Conservation (phyloP, 1,140 invertebrate species). For the Agraylea sexmaculata region DNA sequence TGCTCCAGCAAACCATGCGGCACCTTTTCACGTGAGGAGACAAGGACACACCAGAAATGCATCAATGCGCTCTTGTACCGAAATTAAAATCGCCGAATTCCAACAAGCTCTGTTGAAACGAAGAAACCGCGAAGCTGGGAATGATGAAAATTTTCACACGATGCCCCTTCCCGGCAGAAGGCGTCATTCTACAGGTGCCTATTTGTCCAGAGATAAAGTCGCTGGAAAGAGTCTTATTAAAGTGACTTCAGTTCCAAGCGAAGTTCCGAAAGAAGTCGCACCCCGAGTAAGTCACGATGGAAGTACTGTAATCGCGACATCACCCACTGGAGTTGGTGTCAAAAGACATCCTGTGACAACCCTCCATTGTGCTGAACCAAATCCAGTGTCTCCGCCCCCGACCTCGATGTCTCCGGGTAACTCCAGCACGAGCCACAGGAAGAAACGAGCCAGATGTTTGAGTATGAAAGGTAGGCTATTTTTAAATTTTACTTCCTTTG, state of each 20-base stretch:
- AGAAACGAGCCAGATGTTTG: conserved; percentile 11
- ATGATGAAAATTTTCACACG: conserved; percentile 36
- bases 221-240: conserved; percentile 25
- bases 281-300: conserved; percentile 13
- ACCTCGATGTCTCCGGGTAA: not conserved
- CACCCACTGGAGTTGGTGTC: not conserved
- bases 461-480: conserved; percentile 18
- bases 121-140: conserved; percentile 8
- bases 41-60: conserved; percentile 16
- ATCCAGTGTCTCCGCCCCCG: conserved; percentile 1
- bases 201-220: conserved; percentile 29
- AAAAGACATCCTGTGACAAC: conserved; percentile 16
- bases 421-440: conserved; percentile 10
- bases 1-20: conserved; percentile 20
- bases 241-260: conserved; percentile 35
- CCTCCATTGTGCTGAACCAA: conserved; percentile 14
- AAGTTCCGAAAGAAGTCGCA: conserved; percentile 31
- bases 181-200: conserved; percentile 40
- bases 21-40: conserved; percentile 13
- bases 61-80: conserved; percentile 11
- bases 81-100: conserved; percentile 7
- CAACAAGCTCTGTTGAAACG: conserved; percentile 11
- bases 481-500: no score
- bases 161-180: conserved; percentile 33
- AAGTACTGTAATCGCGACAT: conserved; percentile 7